Percentiles rank a stretch among this genome's conserved stretches.
Conservation (phyloP, 2,113 vertebrate species). For the Charina bottae region DNA sequence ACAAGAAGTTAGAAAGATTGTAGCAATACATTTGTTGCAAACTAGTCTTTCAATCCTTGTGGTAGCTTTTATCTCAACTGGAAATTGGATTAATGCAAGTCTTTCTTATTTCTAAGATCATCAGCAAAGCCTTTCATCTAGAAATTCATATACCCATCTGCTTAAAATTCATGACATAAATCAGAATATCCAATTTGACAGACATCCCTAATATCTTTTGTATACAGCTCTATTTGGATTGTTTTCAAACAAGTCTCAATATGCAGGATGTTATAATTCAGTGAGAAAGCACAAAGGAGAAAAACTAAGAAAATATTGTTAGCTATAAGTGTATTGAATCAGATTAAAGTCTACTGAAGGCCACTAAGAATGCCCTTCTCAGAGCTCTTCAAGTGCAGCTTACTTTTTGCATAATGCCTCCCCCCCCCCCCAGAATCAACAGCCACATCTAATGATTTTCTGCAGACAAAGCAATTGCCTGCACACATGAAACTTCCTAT, state of each 20-base stretch:
- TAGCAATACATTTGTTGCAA: slow-evolving; percentile 10
- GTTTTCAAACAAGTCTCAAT: slow-evolving; percentile 50
- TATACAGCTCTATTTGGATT: slow-evolving; percentile 50
- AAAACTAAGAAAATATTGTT: slow-evolving; percentile 11
- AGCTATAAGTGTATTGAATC: not conserved
- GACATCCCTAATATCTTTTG: slow-evolving; percentile 38
- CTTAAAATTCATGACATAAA: slow-evolving; percentile 53
- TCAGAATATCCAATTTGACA: slow-evolving; percentile 50
- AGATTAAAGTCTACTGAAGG: not conserved
- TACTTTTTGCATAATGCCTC: not conserved
- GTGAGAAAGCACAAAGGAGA: not conserved
- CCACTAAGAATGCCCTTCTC: not conserved
- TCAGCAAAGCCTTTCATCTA: slow-evolving; percentile 59
- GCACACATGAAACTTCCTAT: not conserved
- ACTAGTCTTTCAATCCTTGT: slow-evolving; percentile 24
- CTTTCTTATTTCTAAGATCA: slow-evolving; percentile 51
- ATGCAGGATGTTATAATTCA: slow-evolving; percentile 7
- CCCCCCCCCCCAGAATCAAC: not conserved
- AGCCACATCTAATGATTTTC: not conserved
- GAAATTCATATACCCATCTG: slow-evolving; percentile 54
- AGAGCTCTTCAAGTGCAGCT: not conserved
- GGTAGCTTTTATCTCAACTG: slow-evolving; percentile 45
- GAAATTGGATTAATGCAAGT: slow-evolving; percentile 54
- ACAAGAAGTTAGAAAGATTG: not conserved
- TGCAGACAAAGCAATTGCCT: not conserved